Evolutionary conservation across 2,113 vertebrate species (phyloP).

Genomic region (Daboia siamensis): DNA sequence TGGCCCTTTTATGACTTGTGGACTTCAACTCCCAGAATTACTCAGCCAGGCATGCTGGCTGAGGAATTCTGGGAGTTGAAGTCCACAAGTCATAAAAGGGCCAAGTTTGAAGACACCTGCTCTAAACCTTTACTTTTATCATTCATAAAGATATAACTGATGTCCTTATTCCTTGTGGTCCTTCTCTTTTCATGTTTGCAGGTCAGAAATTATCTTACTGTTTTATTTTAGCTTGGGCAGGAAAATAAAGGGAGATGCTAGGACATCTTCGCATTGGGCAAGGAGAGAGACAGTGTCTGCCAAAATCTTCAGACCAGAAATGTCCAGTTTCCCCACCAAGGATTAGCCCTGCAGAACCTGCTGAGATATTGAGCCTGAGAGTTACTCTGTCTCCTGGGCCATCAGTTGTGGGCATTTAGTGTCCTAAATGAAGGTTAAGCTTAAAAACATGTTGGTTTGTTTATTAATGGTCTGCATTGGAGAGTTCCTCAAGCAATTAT

Average conservation of each 20-base stretch:
- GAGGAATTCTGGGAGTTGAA: too few species aligned
- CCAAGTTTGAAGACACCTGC: too few species aligned
- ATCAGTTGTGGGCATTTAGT: not conserved
- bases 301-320: not conserved
- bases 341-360: not conserved
- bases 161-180: not conserved
- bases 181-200: not conserved
- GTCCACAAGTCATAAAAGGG: too few species aligned
- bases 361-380: not conserved
- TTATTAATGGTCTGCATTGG: not conserved
- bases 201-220: not conserved
- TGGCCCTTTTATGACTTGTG: too few species aligned
- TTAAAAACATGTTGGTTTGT: not conserved
- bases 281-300: not conserved
- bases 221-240: not conserved
- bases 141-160: not conserved
- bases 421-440: not conserved
- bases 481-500: conserved; percentile 21
- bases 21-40: too few species aligned
- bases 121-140: not conserved
- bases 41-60: too few species aligned
- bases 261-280: not conserved
- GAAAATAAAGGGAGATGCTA: not conserved
- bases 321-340: not conserved
- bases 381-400: not conserved